Evolutionary conservation across 2,888 invertebrate genomes (phyloP).

Genomic region (Entomobrya proxima): DNA sequence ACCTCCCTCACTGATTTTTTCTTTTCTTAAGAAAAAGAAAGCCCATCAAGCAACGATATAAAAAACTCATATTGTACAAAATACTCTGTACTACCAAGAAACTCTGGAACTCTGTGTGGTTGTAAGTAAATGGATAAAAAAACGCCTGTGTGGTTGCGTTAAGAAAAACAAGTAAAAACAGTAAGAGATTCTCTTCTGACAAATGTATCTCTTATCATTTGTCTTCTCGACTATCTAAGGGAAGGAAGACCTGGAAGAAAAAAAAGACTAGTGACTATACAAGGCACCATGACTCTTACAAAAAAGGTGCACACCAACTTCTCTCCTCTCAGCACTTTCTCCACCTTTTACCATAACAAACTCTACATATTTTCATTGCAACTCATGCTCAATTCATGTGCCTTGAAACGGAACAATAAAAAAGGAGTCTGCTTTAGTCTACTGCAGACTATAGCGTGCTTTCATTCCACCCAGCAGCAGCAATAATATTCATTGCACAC

Average conservation of each 20-base stretch:
- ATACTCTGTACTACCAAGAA: background rate
- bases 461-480: background rate
- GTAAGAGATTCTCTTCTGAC: slow-evolving; percentile 55
- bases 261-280: slow-evolving; percentile 22
- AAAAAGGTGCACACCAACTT: slow-evolving; percentile 26
- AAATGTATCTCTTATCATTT: slow-evolving; percentile 65
- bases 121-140: background rate
- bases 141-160: background rate
- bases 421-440: too few relatives aligned
- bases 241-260: slow-evolving; percentile 26
- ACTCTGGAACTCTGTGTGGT: background rate
- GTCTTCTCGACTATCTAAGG: slow-evolving; percentile 49
- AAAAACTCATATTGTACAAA: slow-evolving; percentile 40
- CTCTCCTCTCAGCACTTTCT: too few relatives aligned
- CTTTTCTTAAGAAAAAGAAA: background rate
- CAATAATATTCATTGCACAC: slow-evolving; percentile 17
- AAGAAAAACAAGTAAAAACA: slow-evolving; percentile 28
- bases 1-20: slow-evolving; percentile 51
- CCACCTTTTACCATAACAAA: too few relatives aligned
- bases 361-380: too few relatives aligned
- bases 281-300: background rate
- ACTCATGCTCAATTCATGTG: too few relatives aligned
- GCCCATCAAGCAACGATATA: slow-evolving; percentile 32
- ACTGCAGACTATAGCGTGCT: too few relatives aligned
- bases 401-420: too few relatives aligned